Percentiles rank a stretch among this genome's conserved stretches.
phyloP scores from a whole-genome alignment of 1,140 invertebrate genomes.

The Rhopalosiphum padi region DNA sequence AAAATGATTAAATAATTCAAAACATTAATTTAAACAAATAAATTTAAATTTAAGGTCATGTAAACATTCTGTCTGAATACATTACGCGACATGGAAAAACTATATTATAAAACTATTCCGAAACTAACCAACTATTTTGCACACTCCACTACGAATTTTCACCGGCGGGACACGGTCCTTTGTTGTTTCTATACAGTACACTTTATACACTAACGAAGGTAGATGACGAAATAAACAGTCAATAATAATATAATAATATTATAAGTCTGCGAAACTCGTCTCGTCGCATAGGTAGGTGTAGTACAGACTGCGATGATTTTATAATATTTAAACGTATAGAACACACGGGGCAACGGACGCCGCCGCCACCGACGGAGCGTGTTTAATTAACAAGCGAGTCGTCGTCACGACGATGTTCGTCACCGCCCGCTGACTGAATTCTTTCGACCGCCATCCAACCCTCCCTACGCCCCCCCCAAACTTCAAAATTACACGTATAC shows the following conservation, averaged over 20 bases:
- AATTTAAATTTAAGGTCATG: too few relatives aligned
- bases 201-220: neutral
- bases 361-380: neutral
- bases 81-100: too few relatives aligned
- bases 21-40: too few relatives aligned
- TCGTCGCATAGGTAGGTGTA: neutral
- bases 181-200: neutral
- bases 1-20: too few relatives aligned
- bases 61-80: too few relatives aligned
- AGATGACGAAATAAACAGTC: neutral
- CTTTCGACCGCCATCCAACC: neutral
- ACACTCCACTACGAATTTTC: neutral
- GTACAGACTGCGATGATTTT: neutral
- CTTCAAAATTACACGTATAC: neutral
- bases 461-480: neutral
- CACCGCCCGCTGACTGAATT: neutral
- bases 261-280: neutral
- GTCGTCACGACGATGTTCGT: neutral
- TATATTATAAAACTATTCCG: neutral
- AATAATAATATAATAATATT: neutral
- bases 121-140: neutral
- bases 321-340: neutral
- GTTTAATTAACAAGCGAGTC: conserved; percentile 3
- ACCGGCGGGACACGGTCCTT: neutral
- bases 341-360: neutral